Percentiles rank a stretch among this genome's conserved stretches.
These are phyloP conservation scores for Vesta saturnalis DNA, from an alignment of 2,888 invertebrate species.

Conservation along the genomic window DNA sequence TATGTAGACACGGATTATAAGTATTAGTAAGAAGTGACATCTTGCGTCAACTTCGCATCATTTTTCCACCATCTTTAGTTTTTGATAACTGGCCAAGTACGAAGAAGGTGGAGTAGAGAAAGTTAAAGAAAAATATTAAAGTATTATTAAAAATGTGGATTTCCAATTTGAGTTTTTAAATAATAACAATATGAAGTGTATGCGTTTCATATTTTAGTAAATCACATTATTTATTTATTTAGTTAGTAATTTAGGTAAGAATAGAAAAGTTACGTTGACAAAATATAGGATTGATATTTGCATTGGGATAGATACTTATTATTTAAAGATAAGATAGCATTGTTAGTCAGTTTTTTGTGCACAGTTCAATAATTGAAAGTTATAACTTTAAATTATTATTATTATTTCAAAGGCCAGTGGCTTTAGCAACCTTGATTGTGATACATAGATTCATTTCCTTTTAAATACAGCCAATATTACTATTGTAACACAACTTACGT, in stretches of 20 bases:
- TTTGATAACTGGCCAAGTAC: constrained; percentile 35
- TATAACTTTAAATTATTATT: too few species aligned
- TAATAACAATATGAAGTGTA: constrained; percentile 21
- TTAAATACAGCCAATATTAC: too few species aligned
- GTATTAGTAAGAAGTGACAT: not conserved
- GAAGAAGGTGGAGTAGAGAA: constrained; percentile 38
- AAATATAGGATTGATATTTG: constrained; percentile 27
- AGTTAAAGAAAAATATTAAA: constrained; percentile 26
- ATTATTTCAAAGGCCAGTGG: not conserved
- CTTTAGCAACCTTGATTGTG: constrained; percentile 12
- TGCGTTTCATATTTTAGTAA: constrained; percentile 23
- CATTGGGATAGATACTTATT: constrained; percentile 23
- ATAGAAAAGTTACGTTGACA: constrained; percentile 33
- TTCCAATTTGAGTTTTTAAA: constrained; percentile 1
- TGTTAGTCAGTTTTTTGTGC: too few species aligned
- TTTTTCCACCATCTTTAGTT: constrained; percentile 35
- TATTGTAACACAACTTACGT: not conserved
- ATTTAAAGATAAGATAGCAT: constrained; percentile 28
- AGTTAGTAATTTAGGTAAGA: constrained; percentile 33
- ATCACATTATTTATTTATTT: constrained; percentile 26
- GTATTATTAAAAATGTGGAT: constrained; percentile 24
- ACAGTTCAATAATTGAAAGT: too few species aligned
- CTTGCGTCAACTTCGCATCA: not conserved
- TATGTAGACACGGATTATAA: not conserved
- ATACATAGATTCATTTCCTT: not conserved